Percentiles rank a stretch among this genome's conserved stretches.
These are phyloP conservation scores for Rhamnusium bicolor DNA, from an alignment of 2,888 invertebrate species.

Conservation along the genomic window DNA sequence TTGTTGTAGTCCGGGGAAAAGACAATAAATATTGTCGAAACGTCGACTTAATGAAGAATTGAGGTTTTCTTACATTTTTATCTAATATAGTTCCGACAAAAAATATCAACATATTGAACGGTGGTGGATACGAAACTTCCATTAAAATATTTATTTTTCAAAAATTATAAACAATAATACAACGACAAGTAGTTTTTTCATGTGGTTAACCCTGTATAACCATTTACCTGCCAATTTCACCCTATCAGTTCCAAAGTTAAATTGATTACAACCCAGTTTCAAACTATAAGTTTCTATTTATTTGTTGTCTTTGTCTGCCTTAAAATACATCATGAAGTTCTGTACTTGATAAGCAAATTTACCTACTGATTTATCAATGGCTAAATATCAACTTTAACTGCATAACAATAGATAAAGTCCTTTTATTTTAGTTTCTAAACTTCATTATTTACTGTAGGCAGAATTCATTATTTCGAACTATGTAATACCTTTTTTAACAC, in stretches of 20 bases:
- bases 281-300: constrained; percentile 48
- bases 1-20: too few species aligned
- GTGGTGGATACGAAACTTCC: too few species aligned
- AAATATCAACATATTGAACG: too few species aligned
- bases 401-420: constrained; percentile 3
- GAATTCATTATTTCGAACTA: background rate
- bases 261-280: constrained; percentile 46
- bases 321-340: constrained; percentile 38
- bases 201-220: background rate
- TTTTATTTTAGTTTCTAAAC: constrained; percentile 3
- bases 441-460: background rate
- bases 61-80: too few species aligned
- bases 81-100: too few species aligned
- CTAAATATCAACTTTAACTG: background rate
- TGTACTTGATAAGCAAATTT: constrained; percentile 45
- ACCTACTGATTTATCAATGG: constrained; percentile 35
- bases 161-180: too few species aligned
- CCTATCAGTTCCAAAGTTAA: constrained; percentile 50
- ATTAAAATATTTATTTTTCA: too few species aligned
- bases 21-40: too few species aligned
- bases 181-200: too few species aligned
- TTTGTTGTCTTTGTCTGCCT: constrained; percentile 46
- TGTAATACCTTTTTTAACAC: background rate
- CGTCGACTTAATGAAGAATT: too few species aligned
- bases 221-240: constrained; percentile 44